Base-by-base conservation (phyloP, 2,113 vertebrate species). In the Orcinus orca region DNA sequence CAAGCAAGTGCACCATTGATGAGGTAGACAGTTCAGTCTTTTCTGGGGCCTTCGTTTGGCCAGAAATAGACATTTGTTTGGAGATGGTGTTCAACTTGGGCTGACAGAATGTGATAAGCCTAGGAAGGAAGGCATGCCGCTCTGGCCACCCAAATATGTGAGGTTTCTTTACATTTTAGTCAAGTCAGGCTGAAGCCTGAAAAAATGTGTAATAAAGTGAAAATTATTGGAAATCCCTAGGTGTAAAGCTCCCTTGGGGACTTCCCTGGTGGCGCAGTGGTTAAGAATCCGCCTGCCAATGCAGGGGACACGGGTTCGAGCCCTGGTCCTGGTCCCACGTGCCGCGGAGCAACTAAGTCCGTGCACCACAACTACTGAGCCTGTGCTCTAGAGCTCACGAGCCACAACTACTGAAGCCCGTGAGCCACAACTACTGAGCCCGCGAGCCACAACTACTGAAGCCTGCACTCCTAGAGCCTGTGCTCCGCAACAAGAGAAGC, bases 11-110 rank as follows among this genome's bases (percentile, higher is more conserved):
- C 55, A 36, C 65, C 76, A 55, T 67, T 55, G 65, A 68, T 90
- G 82, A 60, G 41, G 63, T 68, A 58, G 96, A 90, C 36, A 85
- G 71, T 77, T 80, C 33, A 80, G 92, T 83, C 63, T 92, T 96
- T 96, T 94, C 87, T 92, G 77, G 60, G 58, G 53, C 38, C 85
- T 95, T 90, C 33, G 77, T 85, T 88, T 36, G 60, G 80, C 71
- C 91, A 94, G 60, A 96, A 90, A 96, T 44, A 92, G 94, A 77
- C 47, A n/a, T 93, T 92, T 63, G 67, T 68, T 95, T 79, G 71
- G 79, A 87, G 81, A 68, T 79, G 36, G 82, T 44, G 47, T 89
- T 74, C 38, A 88, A 53, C 47, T 81, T 88, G 62, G 65, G 33
- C 18, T 62, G 11, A 21, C 9, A 41, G 44, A 70, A 21, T 53